Conservation (phyloP, 2,113 vertebrate genomes). For the Pholis gunnellus region DNA sequence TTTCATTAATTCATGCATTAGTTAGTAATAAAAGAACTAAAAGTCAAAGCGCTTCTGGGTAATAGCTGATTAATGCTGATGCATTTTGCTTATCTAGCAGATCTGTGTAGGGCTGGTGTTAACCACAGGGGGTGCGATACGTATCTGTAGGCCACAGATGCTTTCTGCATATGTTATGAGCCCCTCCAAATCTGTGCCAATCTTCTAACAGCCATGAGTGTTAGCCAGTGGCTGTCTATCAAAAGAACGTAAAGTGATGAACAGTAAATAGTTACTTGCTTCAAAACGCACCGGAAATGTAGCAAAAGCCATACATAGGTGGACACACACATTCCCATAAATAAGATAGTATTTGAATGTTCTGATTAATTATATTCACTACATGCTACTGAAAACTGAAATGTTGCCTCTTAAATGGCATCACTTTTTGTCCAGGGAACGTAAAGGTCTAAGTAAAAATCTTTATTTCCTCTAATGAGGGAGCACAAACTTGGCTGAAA, state of each 20-base stretch:
- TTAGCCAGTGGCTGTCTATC: conserved; percentile 39
- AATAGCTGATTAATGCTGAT: conserved; percentile 62
- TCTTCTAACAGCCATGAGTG: conserved; percentile 19
- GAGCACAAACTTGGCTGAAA: conserved; percentile 25
- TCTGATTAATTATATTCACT: conserved; percentile 14
- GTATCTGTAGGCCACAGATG: conserved; percentile 38
- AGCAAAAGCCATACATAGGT: not conserved
- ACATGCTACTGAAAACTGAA: conserved; percentile 18
- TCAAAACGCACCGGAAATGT: conserved; percentile 17
- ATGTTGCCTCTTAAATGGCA: conserved; percentile 20
- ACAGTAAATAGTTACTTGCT: conserved; percentile 18
- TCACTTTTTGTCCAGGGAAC: conserved; percentile 13
- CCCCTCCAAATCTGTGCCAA: conserved; percentile 21
- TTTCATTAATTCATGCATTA: conserved; percentile 42
- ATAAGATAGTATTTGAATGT: not conserved
- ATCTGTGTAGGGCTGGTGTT: conserved; percentile 43
- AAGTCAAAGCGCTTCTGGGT: conserved; percentile 48
- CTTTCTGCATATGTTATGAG: conserved; percentile 59
- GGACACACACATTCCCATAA: not conserved
- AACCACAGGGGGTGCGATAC: conserved; percentile 41
- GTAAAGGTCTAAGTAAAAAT: conserved; percentile 11
- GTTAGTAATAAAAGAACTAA: conserved; percentile 30
- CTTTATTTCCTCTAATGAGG: conserved; percentile 30
- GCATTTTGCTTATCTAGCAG: conserved; percentile 63
- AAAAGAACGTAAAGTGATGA: conserved; percentile 33